A percentile compares a stretch with the other conserved stretches of the same genome.
phyloP scores from a whole-genome alignment of 2,113 vertebrate species.

The Amblyornis subalaris region DNA sequence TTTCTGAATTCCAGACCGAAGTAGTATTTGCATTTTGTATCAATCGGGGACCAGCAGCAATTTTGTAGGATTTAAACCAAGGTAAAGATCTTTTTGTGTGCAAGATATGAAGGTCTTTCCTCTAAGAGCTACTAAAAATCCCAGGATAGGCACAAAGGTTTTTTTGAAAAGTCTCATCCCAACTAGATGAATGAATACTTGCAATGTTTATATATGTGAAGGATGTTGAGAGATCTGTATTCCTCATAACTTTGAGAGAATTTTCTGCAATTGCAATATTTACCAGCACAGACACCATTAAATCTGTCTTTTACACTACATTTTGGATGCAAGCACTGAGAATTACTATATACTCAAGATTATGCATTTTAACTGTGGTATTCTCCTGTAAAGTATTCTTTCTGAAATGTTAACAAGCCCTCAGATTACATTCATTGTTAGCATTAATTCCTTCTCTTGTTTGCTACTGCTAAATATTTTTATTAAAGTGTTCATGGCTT shows the following conservation, averaged over 20 bases:
- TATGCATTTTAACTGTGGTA: neutral
- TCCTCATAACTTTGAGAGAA: neutral
- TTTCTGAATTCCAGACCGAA: slow-evolving; percentile 32
- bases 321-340: neutral
- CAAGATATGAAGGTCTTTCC: neutral
- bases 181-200: slow-evolving; percentile 38
- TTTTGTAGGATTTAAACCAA: slow-evolving; percentile 15
- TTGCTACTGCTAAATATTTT: neutral
- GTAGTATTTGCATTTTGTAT: neutral
- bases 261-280: slow-evolving; percentile 14
- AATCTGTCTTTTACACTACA: neutral
- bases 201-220: slow-evolving; percentile 20
- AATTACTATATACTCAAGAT: neutral
- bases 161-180: neutral
- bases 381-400: neutral
- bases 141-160: neutral
- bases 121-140: slow-evolving; percentile 21
- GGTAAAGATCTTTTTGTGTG: slow-evolving; percentile 14
- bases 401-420: neutral
- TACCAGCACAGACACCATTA: slow-evolving; percentile 28
- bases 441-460: neutral
- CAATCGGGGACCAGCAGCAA: slow-evolving; percentile 3
- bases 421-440: neutral
- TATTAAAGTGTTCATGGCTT: neutral
- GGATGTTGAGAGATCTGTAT: slow-evolving; percentile 24